These are phyloP conservation scores for Atrichornis clamosus DNA, from an alignment of 2,113 vertebrate genomes.

Conservation along the genomic window DNA sequence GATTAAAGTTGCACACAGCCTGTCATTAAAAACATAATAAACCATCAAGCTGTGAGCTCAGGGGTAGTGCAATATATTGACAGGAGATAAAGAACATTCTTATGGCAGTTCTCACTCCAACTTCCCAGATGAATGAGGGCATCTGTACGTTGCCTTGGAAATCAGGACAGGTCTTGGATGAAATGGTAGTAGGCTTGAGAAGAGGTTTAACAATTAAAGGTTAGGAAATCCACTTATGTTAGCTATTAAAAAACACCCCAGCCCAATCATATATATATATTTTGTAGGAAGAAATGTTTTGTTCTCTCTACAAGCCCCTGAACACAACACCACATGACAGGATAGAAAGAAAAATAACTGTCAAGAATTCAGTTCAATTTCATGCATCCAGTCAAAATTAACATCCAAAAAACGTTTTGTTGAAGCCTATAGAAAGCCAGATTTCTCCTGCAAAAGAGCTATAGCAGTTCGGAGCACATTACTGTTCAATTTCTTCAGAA, in stretches of 20 bases:
- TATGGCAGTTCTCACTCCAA: background rate
- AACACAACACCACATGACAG: background rate
- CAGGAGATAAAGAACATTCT: background rate
- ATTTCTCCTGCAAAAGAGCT: background rate
- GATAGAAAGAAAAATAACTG: background rate
- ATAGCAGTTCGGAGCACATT: background rate
- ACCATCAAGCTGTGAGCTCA: background rate
- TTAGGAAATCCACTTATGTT: background rate
- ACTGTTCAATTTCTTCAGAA: background rate
- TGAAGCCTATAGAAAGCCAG: background rate
- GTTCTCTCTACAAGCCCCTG: background rate
- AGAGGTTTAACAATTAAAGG: background rate
- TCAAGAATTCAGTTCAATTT: background rate
- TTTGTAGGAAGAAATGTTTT: background rate
- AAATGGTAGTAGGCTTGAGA: background rate
- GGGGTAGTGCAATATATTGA: background rate
- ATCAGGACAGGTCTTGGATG: background rate
- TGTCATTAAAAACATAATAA: background rate
- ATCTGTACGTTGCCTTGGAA: background rate
- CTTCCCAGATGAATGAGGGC: background rate
- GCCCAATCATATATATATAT: rapidly evolving
- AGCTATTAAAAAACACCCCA: background rate
- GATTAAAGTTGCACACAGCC: background rate
- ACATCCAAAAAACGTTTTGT: background rate
- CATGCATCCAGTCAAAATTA: background rate